These are phyloP conservation scores for Zosterops lateralis DNA, from an alignment of 2,113 vertebrate genomes.

Conservation along the genomic window DNA sequence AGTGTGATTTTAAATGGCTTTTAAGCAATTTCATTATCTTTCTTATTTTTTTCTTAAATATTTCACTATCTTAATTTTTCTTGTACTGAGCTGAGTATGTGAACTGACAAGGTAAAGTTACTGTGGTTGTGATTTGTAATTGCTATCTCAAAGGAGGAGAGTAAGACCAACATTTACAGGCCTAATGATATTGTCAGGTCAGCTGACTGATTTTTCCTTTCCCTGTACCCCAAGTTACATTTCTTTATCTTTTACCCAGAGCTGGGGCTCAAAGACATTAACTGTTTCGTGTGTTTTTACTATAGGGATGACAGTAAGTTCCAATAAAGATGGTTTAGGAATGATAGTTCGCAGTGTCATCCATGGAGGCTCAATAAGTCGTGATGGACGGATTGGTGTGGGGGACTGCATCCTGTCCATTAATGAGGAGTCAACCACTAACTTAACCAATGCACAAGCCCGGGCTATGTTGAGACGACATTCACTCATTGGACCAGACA, in stretches of 20 bases:
- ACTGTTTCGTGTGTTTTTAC: neutral
- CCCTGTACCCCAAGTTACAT: neutral
- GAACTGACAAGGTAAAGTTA: neutral
- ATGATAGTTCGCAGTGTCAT: constrained; percentile 94
- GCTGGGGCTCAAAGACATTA: neutral
- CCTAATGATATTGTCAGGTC: neutral
- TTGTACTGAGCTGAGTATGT: neutral
- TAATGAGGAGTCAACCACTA: constrained; percentile 87
- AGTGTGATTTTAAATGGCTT: neutral
- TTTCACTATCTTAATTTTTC: neutral
- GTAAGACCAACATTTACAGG: neutral
- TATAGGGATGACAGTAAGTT: constrained; percentile 94
- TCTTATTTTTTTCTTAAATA: neutral
- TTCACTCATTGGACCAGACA: constrained; percentile 90
- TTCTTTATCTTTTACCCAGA: neutral
- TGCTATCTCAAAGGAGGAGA: neutral
- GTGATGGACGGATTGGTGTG: constrained; percentile 87
- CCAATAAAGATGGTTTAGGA: constrained; percentile 88
- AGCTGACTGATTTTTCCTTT: neutral
- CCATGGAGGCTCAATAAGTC: constrained; percentile 91
- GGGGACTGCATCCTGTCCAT: constrained; percentile 93
- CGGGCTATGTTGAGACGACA: constrained; percentile 92
- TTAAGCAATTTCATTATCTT: neutral
- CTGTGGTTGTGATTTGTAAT: neutral
- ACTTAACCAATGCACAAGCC: constrained; percentile 88